Base-by-base conservation (phyloP, 2,113 vertebrate species). In the Manacus vitellinus region DNA sequence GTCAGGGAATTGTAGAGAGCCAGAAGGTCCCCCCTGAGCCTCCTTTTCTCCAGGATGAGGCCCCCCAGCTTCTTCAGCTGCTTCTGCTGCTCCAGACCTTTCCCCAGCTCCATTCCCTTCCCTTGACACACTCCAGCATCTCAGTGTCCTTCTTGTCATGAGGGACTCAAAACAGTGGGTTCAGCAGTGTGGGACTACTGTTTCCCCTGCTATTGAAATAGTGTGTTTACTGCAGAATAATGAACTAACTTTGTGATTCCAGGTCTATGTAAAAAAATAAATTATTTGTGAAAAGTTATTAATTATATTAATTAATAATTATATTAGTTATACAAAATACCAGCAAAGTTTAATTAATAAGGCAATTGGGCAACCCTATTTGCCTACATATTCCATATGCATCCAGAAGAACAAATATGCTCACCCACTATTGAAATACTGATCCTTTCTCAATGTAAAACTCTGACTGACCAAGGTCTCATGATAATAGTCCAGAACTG, bases 1-100 rank as follows among this genome's bases (percentile, higher is more conserved):
- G 20, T 25, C 63, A 55, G 33, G 33, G n/a, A 70, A 8, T 1
- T 62, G 41, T 20, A 43, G 1, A 61, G 46, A 54, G 11, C 14
- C 20, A 15, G 2, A 76, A 15, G 4, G 6, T 7, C 1, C 3
- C 24, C 23, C 2, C 11, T 3, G 4, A 62, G 16, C 21, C 6
- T 41, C 47, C 14, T 83, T 62, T 76, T 4, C 41, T 68, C 24
- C 54, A 41, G 20, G 4, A 10, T 75, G 6, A 83, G 10, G 2
- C 16, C 12, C 16, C 10, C 33, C 39, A 19, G 2, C n/a, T 76
- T 7, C 8, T 21, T 47, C 21, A 54, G 20, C 7, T 4, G 1
- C 14, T 76, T 11, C 6, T 10, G 41, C 9, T 49, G 14, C 35
- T 55, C 55, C 71, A 76, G 41, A 31, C n/a, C 21, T 8, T 70